These are phyloP conservation scores for Leptatherina wallacei DNA, from an alignment of 2,797 vertebrate genomes.

Conservation along the genomic window DNA sequence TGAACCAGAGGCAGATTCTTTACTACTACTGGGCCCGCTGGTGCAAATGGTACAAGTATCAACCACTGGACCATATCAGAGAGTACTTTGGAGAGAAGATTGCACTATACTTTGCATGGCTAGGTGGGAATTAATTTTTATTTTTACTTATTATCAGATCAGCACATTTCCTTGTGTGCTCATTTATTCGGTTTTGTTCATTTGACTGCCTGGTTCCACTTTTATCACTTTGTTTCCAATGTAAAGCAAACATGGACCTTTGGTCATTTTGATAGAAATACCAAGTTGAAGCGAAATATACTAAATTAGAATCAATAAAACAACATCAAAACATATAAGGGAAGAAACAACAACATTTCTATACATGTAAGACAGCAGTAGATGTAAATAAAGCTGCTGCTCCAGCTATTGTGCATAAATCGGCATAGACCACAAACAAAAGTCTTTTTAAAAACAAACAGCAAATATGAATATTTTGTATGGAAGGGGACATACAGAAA, in stretches of 20 bases:
- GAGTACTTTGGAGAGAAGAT: constrained; percentile 89
- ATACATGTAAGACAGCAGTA: neutral
- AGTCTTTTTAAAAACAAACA: neutral
- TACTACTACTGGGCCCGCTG: constrained; percentile 85
- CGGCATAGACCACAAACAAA: neutral
- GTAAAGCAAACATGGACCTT: neutral
- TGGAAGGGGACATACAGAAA: neutral
- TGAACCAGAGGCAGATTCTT: constrained; percentile 84
- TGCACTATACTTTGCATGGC: constrained; percentile 87
- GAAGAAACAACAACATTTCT: neutral
- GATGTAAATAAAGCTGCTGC: neutral
- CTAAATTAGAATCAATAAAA: neutral
- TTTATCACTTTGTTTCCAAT: neutral
- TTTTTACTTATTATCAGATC: neutral
- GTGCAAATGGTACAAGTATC: constrained; percentile 87
- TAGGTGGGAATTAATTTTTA: constrained; percentile 68
- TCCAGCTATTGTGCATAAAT: neutral
- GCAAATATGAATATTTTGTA: neutral
- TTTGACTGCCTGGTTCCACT: neutral
- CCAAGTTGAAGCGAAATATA: neutral
- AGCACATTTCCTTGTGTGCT: neutral
- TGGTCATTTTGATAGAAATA: neutral
- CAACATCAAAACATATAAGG: neutral
- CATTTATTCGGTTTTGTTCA: neutral
- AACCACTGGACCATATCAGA: constrained; percentile 86